Conservation (phyloP, 2,113 vertebrate genomes). For the Axis porcinus region DNA sequence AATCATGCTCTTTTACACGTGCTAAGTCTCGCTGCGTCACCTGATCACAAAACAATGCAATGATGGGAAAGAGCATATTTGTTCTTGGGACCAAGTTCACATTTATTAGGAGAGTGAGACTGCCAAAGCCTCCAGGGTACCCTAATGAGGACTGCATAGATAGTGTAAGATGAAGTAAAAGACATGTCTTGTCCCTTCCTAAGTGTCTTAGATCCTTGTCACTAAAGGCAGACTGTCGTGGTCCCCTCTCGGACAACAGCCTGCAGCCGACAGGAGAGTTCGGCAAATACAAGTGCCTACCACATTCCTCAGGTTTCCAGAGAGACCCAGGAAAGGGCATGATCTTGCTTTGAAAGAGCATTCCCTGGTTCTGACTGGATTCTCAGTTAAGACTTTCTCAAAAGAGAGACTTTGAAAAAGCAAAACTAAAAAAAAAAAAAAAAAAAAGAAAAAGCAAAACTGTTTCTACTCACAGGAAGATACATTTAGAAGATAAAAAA, state of each 20-base stretch:
- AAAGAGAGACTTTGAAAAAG: not conserved
- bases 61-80: not conserved
- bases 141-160: not conserved
- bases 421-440: no score
- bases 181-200: not conserved
- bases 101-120: not conserved
- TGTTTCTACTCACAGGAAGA: not conserved
- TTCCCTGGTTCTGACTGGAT: not conserved
- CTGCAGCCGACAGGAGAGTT: not conserved
- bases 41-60: not conserved
- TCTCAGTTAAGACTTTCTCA: not conserved
- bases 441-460: not conserved
- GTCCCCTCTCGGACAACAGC: not conserved
- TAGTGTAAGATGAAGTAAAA: not conserved
- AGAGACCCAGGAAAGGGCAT: not conserved
- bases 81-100: not conserved
- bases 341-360: not conserved
- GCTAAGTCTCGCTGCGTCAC: not conserved
- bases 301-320: not conserved
- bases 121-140: not conserved
- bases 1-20: not conserved
- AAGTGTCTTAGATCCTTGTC: not conserved
- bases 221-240: not conserved
- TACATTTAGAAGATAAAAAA: not conserved
- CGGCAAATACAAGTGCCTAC: fast-evolving